These are phyloP conservation scores for Chamaea fasciata DNA, from an alignment of 2,113 vertebrate species.

Conservation along the genomic window DNA sequence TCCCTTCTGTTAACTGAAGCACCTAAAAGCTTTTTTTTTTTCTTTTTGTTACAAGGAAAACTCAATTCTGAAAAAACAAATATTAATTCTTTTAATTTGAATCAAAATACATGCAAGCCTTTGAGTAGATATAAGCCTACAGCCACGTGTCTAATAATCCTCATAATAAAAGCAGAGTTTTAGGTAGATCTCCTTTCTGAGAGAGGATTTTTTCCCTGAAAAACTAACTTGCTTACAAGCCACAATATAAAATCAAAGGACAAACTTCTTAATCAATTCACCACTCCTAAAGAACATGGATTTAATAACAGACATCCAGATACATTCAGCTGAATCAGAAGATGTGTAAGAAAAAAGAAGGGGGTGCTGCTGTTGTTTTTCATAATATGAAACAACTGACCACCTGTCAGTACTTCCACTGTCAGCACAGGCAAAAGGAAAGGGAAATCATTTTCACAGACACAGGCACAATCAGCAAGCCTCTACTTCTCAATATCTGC, in stretches of 20 bases:
- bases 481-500: rapidly evolving
- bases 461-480: rapidly evolving
- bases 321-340: neutral
- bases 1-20: neutral
- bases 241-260: slow-evolving; percentile 53
- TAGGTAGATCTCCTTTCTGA: slow-evolving; percentile 26
- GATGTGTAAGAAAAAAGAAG: neutral
- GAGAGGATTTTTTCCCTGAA: neutral
- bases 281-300: slow-evolving; percentile 26
- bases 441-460: neutral
- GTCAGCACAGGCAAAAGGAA: neutral
- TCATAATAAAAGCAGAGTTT: slow-evolving; percentile 39
- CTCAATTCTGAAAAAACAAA: neutral
- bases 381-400: neutral
- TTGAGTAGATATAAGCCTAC: slow-evolving; percentile 25
- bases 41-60: neutral
- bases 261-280: slow-evolving; percentile 65
- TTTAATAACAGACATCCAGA: neutral
- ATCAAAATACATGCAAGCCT: neutral
- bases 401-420: neutral
- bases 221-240: slow-evolving; percentile 34
- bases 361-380: neutral
- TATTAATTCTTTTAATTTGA: neutral
- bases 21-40: neutral
- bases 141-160: slow-evolving; percentile 9